phyloP scores from a whole-genome alignment of 2,888 invertebrate genomes.

The Frankliniella fusca region DNA sequence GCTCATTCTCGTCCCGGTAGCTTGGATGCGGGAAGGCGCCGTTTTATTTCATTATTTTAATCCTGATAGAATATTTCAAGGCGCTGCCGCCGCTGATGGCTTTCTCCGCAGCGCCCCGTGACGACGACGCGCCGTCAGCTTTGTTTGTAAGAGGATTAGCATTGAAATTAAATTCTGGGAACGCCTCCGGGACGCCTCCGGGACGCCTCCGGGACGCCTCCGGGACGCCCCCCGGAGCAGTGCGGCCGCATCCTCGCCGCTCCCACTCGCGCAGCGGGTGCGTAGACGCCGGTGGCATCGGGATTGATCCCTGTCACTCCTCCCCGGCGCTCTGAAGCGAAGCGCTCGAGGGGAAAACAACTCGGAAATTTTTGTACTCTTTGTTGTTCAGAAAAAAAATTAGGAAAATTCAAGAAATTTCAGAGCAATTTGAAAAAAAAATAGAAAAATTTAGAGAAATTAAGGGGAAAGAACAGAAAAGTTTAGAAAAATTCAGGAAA shows the following conservation, averaged over 20 bases:
- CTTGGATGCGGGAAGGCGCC: too few species aligned
- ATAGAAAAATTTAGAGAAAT: too few species aligned
- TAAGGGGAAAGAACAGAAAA: too few species aligned
- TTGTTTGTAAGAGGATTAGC: slow-evolving; percentile 22
- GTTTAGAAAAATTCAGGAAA: too few species aligned
- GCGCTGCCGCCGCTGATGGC: neutral
- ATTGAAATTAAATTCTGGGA: slow-evolving; percentile 25
- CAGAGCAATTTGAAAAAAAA: too few species aligned
- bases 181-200: neutral
- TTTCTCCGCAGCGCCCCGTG: neutral
- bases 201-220: neutral
- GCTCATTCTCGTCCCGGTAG: too few species aligned
- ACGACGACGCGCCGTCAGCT: neutral
- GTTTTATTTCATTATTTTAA: slow-evolving; percentile 8
- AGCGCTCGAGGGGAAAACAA: too few species aligned
- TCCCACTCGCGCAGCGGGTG: neutral
- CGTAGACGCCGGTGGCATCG: neutral
- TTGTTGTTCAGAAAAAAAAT: too few species aligned
- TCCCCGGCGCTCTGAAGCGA: neutral
- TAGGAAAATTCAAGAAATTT: too few species aligned
- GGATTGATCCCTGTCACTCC: neutral
- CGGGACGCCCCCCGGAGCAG: neutral
- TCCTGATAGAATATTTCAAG: slow-evolving; percentile 23
- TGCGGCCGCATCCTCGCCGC: neutral
- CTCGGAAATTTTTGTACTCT: too few species aligned